Conservation (phyloP, 2,888 invertebrate genomes). For the Horisme vitalbata region DNA sequence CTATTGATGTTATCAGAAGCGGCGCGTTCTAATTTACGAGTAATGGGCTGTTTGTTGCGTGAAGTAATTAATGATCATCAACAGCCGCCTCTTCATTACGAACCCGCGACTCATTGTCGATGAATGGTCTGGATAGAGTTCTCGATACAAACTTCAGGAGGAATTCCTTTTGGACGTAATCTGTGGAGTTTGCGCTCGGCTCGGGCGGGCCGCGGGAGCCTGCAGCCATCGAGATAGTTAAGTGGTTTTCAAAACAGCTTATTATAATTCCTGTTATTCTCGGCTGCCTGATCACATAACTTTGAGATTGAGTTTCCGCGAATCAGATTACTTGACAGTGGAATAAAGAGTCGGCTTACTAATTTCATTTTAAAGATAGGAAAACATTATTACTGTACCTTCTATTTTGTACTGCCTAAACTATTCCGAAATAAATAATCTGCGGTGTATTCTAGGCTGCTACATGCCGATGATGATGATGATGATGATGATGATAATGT, state of each 20-base stretch:
- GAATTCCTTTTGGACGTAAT: not conserved
- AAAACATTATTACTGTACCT: too few relatives aligned
- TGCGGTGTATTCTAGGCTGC: too few relatives aligned
- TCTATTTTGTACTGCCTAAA: too few relatives aligned
- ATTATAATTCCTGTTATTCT: not conserved
- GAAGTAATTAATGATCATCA: constrained; percentile 6
- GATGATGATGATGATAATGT: too few relatives aligned
- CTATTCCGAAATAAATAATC: too few relatives aligned
- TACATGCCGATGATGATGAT: too few relatives aligned
- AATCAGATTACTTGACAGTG: not conserved
- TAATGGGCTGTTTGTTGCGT: constrained; percentile 3
- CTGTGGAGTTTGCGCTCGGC: not conserved
- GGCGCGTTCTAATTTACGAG: constrained; percentile 7
- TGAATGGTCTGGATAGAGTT: not conserved
- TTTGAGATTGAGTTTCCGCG: not conserved
- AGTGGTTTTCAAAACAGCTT: not conserved
- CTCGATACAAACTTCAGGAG: not conserved
- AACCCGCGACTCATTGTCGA: not conserved
- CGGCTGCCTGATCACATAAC: not conserved
- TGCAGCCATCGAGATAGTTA: not conserved
- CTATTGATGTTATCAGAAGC: constrained; percentile 5
- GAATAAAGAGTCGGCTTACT: too few relatives aligned
- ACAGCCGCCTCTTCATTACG: not conserved
- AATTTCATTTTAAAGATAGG: too few relatives aligned
- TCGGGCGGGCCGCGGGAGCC: not conserved